Percentiles rank a stretch among this genome's conserved stretches.
Conservation (phyloP, 2,888 invertebrate species). For the Drosophila tanythrix region DNA sequence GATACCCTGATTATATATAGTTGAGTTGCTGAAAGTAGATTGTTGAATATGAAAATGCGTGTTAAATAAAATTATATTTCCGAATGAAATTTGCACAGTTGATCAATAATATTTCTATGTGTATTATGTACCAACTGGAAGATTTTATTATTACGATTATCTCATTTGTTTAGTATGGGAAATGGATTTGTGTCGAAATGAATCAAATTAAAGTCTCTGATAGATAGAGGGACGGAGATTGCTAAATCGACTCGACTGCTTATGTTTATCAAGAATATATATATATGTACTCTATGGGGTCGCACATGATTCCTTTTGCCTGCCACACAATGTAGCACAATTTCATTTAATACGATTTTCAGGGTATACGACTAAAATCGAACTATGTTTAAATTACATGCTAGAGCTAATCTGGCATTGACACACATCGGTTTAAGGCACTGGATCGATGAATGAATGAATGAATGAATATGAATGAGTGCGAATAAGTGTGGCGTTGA, state of each 20-base stretch:
- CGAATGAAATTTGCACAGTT: neutral
- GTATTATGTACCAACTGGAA: neutral
- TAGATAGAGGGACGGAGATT: neutral
- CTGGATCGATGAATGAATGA: conserved; percentile 20
- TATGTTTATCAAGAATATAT: neutral
- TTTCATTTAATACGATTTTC: neutral
- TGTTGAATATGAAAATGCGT: neutral
- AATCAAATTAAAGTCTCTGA: neutral
- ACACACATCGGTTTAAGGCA: conserved; percentile 11
- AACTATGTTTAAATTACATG: neutral
- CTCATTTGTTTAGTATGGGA: too few relatives aligned
- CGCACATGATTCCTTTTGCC: neutral
- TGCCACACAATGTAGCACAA: neutral
- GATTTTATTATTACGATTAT: too few relatives aligned
- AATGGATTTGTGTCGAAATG: neutral
- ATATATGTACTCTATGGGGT: neutral
- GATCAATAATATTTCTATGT: neutral
- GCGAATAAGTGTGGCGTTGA: neutral
- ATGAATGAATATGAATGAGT: conserved; percentile 2
- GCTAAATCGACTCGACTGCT: neutral
- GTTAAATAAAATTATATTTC: neutral
- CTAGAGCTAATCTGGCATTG: conserved; percentile 2
- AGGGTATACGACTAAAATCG: neutral
- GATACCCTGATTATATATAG: neutral
- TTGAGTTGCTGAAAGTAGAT: neutral